Base-by-base conservation (phyloP, 2,113 vertebrate genomes). In the cat (Felis catus) region DNA sequence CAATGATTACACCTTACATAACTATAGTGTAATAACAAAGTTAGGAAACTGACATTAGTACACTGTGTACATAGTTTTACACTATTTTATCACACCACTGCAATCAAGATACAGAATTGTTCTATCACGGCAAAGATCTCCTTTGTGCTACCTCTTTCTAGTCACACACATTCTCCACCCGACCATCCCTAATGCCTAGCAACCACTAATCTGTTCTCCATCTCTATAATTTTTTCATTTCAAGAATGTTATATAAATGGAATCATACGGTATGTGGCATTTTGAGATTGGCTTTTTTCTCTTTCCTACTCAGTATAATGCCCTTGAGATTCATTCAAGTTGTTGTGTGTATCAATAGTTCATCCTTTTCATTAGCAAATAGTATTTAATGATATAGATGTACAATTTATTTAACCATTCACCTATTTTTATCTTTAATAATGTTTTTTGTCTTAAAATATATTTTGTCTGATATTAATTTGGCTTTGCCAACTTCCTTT, bases 401-500 rank as follows among this genome's bases (percentile, higher is more conserved):
- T 53, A 80, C 29, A 58, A 5, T 53, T 89, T 94, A 33, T 84
- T 92, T 92, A 92, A 71, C 16, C 29, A n/a, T 91, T 91, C 23
- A 68, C 9, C 6, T 95, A 84, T 66, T 91, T 74, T 89, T 45
- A 68, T 90, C 31, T 89, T 85, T 33, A 91, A 92, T 63, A 70
- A 79, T 86, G 6, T 1, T 80, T 80, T 87, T 39, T 90, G 19
- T 87, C 53, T 76, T 90, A 90, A 97, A 93, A 89, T 83, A 45
- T 66, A 48, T 91, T 93, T 92, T 73, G 7, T 85, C 48, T 29
- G 39, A n/a, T 73, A 79, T 89, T 94, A 83, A 85, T 79, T 96
- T 91, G 45, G 10, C 3, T 61, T 11, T 93, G 10, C 33, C 12
- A 68, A 45, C 23, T 97, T 86, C 18, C 33, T 93, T 91, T 93